Evolutionary conservation across 2,113 vertebrate species (phyloP).

Genomic region (Centropus unirufus): DNA sequence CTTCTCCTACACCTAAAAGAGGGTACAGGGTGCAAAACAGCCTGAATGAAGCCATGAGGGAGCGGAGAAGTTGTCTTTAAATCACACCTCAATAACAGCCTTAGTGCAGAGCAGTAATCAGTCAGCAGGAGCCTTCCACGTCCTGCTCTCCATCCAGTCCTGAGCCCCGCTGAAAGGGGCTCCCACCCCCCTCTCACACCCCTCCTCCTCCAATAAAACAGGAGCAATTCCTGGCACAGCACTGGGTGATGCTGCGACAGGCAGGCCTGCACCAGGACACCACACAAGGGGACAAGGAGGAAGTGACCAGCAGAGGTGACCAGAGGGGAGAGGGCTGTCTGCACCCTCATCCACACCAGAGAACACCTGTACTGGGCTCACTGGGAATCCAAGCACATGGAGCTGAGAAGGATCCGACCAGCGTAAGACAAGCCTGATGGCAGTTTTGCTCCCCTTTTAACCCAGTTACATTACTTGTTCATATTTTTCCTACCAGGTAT

Average conservation of each 20-base stretch:
- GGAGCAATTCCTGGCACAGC: background rate
- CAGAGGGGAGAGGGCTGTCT: background rate
- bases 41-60: no score
- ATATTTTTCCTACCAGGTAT: background rate
- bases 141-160: background rate
- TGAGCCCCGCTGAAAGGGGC: background rate
- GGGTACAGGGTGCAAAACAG: background rate
- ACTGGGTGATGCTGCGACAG: background rate
- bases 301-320: background rate
- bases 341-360: background rate
- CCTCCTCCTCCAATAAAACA: background rate
- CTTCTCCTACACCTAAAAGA: background rate
- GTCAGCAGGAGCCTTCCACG: background rate
- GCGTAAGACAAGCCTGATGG: background rate
- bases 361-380: background rate
- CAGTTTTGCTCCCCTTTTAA: background rate
- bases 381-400: background rate
- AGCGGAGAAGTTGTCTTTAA: background rate
- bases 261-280: background rate
- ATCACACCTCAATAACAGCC: background rate
- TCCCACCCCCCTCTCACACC: background rate
- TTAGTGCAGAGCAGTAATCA: background rate
- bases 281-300: background rate
- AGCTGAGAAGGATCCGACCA: background rate
- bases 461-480: background rate